Base-by-base conservation (phyloP, 2,113 vertebrate species). In the Actenoides hombroni region DNA sequence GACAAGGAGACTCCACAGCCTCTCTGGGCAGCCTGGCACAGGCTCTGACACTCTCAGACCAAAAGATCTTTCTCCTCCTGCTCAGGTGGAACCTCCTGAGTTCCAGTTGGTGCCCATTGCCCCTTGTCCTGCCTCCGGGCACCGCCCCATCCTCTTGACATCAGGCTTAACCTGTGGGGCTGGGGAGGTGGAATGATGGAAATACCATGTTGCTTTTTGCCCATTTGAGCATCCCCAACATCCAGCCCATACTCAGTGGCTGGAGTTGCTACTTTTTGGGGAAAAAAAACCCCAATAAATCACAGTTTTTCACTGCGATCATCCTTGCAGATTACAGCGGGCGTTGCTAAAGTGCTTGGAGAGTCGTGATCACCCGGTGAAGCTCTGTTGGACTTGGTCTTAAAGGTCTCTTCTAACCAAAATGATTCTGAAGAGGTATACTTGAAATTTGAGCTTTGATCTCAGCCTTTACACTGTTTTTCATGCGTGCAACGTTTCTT, bases 401-500 rank as follows among this genome's bases (percentile, higher is more conserved):
- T n/a, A 59, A n/a, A n/a, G 19, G 33, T 59, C 18, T 23, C 19
- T 59, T 59, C 31, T 33, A 59, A 57, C 56, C 31, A n/a, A n/a
- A 59, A 20, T n/a, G 11, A n/a, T 59, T 59, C 33, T 40, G 19
- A 84, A 71, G 82, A 63, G 31, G 85, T 76, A 71, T 48, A 48
- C 23, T 46, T 8, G 39, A 56, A 83, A 24, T 24, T 14, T 56
- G 53, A 69, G 79, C 31, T 83, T 80, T 44, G n/a, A 48, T 94
- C 84, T 84, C 35, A 78, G 73, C 26, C 4, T 87, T 49, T 63
- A 0, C 9, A 2, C 11, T 31, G 2, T 4, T 87, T 74, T 54
- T 84, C 4, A 6, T 2, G 2, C 0, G 0, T 23, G 1, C 5
- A 13, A 49, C 20, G 14, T 54, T 82, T 67, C 77, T 76, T 17